These are phyloP conservation scores for Chiroxiphia lanceolata DNA, from an alignment of 2,797 vertebrate genomes.

Conservation along the genomic window DNA sequence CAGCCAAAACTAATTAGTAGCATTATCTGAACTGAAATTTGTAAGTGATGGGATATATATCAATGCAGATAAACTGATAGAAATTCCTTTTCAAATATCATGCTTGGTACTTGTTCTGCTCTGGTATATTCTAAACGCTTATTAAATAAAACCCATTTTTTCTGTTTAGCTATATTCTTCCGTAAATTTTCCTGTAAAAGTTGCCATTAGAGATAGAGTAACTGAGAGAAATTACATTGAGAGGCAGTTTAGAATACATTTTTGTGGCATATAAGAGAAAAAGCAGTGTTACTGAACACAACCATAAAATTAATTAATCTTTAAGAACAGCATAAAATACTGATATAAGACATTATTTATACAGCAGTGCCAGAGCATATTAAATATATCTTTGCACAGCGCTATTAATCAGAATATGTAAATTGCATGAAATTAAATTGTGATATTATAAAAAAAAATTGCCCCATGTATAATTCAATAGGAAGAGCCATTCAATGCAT, in stretches of 20 bases:
- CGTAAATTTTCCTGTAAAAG: neutral
- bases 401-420: constrained; percentile 54
- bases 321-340: neutral
- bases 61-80: constrained; percentile 60
- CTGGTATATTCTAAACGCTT: neutral
- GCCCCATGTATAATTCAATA: constrained; percentile 48
- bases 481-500: constrained; percentile 31
- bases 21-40: constrained; percentile 74
- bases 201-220: neutral
- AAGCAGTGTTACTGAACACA: neutral
- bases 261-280: neutral
- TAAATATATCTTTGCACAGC: constrained; percentile 34
- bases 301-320: constrained; percentile 5
- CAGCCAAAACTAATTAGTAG: constrained; percentile 81
- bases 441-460: constrained; percentile 27
- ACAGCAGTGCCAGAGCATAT: constrained; percentile 19
- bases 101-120: neutral
- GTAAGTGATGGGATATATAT: constrained; percentile 70
- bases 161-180: neutral
- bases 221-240: neutral
- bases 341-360: constrained; percentile 17
- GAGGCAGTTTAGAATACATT: neutral
- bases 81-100: constrained; percentile 54
- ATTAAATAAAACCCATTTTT: neutral
- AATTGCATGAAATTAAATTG: constrained; percentile 48